Evolutionary conservation across 2,797 vertebrate species (phyloP).

Genomic region (Loriculus beryllinus): DNA sequence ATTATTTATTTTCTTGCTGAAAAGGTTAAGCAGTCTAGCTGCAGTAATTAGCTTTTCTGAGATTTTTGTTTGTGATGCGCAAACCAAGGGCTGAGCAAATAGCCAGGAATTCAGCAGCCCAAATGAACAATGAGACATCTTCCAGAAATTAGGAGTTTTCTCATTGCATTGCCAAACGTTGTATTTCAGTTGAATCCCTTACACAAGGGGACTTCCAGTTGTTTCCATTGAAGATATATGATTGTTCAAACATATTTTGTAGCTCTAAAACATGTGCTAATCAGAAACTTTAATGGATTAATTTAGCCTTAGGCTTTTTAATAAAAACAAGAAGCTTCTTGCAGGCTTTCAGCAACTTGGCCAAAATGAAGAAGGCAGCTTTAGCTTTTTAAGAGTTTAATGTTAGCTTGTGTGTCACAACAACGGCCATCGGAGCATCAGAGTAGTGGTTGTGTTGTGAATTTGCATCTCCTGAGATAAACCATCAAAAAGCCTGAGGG

Average conservation of each 20-base stretch:
- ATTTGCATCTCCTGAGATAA: not conserved
- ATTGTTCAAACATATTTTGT: not conserved
- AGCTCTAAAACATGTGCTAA: not conserved
- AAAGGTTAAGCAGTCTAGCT: not conserved
- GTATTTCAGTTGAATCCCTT: not conserved
- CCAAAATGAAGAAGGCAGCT: not conserved
- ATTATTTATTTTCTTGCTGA: not conserved
- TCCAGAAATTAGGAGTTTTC: not conserved
- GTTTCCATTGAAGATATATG: not conserved
- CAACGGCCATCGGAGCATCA: rapidly evolving
- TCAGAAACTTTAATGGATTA: not conserved
- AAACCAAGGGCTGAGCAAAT: not conserved
- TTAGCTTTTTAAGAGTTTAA: not conserved
- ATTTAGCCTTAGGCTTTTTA: not conserved
- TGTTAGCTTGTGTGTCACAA: not conserved
- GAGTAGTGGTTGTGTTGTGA: not conserved
- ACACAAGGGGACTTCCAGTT: not conserved
- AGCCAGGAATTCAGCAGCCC: not conserved
- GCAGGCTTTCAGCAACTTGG: not conserved
- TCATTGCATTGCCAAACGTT: not conserved
- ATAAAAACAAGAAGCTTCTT: not conserved
- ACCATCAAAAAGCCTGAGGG: not conserved
- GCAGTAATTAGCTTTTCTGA: not conserved
- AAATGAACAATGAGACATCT: not conserved
- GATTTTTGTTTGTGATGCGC: not conserved